Evolutionary conservation across 1,140 invertebrate species (phyloP).

Genomic region (Drosophila leontia): DNA sequence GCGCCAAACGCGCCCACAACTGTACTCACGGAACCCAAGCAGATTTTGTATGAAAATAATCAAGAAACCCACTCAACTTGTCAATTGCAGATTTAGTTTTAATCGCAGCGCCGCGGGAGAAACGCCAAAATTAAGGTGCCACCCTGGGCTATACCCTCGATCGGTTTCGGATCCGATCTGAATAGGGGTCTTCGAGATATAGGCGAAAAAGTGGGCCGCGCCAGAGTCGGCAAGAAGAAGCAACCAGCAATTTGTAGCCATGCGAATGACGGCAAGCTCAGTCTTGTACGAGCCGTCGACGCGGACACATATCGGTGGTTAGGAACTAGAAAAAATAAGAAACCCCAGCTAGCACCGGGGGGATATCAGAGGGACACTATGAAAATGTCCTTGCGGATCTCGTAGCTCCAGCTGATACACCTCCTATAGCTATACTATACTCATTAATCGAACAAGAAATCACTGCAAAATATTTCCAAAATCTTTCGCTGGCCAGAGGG

Average conservation of each 20-base stretch:
- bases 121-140: conserved; percentile 48
- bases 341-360: conserved; percentile 27
- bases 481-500: conserved; percentile 42
- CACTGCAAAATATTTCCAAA: conserved; percentile 66
- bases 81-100: conserved; percentile 67
- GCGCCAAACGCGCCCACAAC: conserved; percentile 78
- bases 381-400: conserved; percentile 26
- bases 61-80: conserved; percentile 83
- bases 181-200: conserved; percentile 57
- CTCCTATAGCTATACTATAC: conserved; percentile 34
- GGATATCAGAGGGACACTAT: conserved; percentile 42
- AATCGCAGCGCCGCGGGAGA: conserved; percentile 44
- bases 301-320: conserved; percentile 83
- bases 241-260: conserved; percentile 60
- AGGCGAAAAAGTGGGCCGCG: conserved; percentile 44
- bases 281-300: conserved; percentile 83
- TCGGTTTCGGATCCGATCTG: conserved; percentile 18
- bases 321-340: conserved; percentile 52
- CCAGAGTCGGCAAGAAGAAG: conserved; percentile 44
- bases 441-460: conserved; percentile 56
- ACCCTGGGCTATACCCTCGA: conserved; percentile 29
- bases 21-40: conserved; percentile 84
- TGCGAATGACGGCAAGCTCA: conserved; percentile 66
- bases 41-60: conserved; percentile 84
- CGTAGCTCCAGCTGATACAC: conserved; percentile 32